Evolutionary conservation across 2,113 vertebrate species (phyloP).

Genomic region (Xenopus laevis): DNA sequence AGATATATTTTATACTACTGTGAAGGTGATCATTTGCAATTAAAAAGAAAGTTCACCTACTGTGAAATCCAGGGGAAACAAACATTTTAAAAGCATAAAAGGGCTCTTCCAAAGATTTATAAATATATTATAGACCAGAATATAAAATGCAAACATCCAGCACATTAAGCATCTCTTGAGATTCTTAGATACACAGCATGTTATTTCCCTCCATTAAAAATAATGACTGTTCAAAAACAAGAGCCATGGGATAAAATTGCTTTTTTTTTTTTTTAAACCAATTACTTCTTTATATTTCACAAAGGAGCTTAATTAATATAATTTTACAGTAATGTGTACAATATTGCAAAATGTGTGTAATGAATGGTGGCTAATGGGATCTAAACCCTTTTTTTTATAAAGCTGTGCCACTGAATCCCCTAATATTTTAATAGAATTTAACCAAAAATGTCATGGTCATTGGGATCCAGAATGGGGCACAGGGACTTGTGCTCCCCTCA

Average conservation of each 20-base stretch:
- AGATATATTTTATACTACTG: constrained; percentile 12
- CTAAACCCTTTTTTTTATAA: no score
- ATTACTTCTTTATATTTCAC: constrained; percentile 24
- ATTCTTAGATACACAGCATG: constrained; percentile 22
- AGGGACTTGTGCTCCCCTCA: no score
- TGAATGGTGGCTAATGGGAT: not conserved
- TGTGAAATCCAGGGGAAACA: constrained; percentile 17
- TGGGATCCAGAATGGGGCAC: no score
- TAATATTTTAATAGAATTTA: no score
- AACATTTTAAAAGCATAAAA: constrained; percentile 25
- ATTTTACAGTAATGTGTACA: not conserved
- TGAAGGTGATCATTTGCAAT: constrained; percentile 28
- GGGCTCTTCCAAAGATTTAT: constrained; percentile 28
- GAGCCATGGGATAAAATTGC: constrained; percentile 15
- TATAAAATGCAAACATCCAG: constrained; percentile 18
- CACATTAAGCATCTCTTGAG: constrained; percentile 21
- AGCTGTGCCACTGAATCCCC: no score
- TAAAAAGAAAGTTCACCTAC: constrained; percentile 17
- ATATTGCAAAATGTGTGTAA: not conserved
- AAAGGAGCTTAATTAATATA: constrained; percentile 26
- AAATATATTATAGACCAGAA: constrained; percentile 39
- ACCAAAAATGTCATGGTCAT: no score
- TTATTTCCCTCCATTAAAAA: constrained; percentile 30
- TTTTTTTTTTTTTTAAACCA: constrained; percentile 18
- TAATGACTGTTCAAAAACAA: constrained; percentile 26